These are phyloP conservation scores for Umimayanthus kanabou DNA, from an alignment of 92 coral and sea anemone genomes.

Conservation along the genomic window DNA sequence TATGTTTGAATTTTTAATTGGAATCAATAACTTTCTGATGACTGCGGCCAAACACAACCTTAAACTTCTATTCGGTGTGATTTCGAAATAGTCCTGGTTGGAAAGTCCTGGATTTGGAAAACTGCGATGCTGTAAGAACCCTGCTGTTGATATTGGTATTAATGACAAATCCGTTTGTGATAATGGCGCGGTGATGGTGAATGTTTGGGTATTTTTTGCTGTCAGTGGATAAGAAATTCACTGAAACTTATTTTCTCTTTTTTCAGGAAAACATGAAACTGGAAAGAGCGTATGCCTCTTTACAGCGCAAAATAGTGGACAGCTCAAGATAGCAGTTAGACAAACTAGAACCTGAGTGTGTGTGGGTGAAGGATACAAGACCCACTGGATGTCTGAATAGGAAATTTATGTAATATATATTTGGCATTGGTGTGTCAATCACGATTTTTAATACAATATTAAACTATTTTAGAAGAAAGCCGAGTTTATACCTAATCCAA, in stretches of 20 bases:
- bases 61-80: not conserved
- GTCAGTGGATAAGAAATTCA: not conserved
- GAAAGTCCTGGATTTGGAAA: not conserved
- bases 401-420: not conserved
- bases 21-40: too few relatives aligned
- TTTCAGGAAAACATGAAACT: conserved; percentile 92
- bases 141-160: too few relatives aligned
- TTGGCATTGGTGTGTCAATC: not conserved
- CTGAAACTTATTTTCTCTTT: not conserved
- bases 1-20: too few relatives aligned
- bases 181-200: not conserved
- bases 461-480: not conserved
- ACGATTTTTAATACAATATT: not conserved
- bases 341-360: not conserved
- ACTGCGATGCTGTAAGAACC: too few relatives aligned
- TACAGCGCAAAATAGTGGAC: conserved; percentile 82
- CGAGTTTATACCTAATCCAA: not conserved
- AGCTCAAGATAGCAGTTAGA: conserved; percentile 50
- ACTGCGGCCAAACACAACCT: not conserved
- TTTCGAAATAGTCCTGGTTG: not conserved
- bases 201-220: not conserved
- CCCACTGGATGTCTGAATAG: not conserved
- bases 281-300: conserved; percentile 87
- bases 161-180: too few relatives aligned
- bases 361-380: not conserved